Evolutionary conservation across 2,797 vertebrate species (phyloP), one percentile per base, ranked within the genome.

Genomic region (Danio kyathit): DNA sequence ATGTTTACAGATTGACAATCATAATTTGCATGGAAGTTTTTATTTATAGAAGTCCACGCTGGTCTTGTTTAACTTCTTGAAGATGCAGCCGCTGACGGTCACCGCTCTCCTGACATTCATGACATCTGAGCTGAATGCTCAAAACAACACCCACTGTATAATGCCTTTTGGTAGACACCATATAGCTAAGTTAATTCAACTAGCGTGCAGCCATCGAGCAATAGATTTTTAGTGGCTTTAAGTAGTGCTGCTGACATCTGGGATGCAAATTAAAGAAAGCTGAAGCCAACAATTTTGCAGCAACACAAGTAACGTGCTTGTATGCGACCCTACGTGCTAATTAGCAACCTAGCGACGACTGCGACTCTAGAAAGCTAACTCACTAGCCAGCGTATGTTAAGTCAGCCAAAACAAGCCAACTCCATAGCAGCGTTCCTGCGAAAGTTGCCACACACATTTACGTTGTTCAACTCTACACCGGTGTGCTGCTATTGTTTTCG

Each of bases 101-200:
- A 40, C 9, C 21, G 51, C 52, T 65, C 51, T 43, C 70, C 61
- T 48, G 79, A 64, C 52, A 80, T 66, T 17, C 70, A 51, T 80
- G 71, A 74, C 79, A 80, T 74, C 41, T 49, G 61, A 80, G 51
- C 57, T 48, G 71, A 65, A 78, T 44, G 16, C 44, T 74, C 61
- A 80, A 74, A 80, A 80, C 79, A 80, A 80, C 78, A 73, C 78
- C 71, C 70, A 40, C 51, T 56, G 61, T 57, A 57, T 29, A 40
- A 63, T 57, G 60, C 61, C 7, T 59, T 59, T 49, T 6, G 64
- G 21, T 41, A 59, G 21, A 21, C 51, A 66, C n/a, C 12, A 21
- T 74, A 59, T 41, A 73, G 7, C 69, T 16, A 17, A 65, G 12
- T 51, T 21, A 40, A 73, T 66, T 80, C 51, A 64, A 19, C 69